Percentiles rank a stretch among this genome's conserved stretches.
These are phyloP conservation scores for Sphaerophoria taeniata DNA, from an alignment of 2,888 invertebrate genomes.

Conservation along the genomic window DNA sequence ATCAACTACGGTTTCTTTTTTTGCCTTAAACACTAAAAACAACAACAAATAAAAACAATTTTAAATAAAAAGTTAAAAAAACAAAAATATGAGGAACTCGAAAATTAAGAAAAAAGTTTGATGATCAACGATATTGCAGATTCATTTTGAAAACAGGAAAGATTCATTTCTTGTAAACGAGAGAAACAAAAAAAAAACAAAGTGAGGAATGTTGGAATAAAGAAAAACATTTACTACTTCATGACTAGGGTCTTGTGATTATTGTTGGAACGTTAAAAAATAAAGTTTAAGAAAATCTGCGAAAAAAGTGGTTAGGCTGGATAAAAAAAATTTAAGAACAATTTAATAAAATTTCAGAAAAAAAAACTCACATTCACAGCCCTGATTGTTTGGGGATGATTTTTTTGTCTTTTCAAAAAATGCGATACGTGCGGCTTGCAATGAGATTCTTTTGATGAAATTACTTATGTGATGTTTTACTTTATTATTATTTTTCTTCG, in stretches of 20 bases:
- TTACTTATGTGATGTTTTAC: conserved; percentile 10
- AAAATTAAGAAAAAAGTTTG: conserved; percentile 6
- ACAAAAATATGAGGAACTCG: conserved; percentile 24
- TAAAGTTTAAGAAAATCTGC: not conserved
- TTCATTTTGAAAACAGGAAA: not conserved
- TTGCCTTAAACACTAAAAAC: conserved; percentile 68
- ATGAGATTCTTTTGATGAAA: conserved; percentile 13
- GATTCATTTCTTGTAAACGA: not conserved
- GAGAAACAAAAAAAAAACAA: not conserved
- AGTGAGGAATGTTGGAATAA: conserved; percentile 47
- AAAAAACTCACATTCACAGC: conserved; percentile 23
- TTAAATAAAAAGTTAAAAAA: conserved; percentile 39
- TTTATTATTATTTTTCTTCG: not conserved
- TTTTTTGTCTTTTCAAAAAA: not conserved
- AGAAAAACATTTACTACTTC: conserved; percentile 28
- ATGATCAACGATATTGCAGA: not conserved
- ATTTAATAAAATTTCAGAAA: not conserved
- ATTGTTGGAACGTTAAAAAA: not conserved
- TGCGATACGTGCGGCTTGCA: conserved; percentile 4
- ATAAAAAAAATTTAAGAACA: not conserved
- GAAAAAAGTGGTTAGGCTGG: no score
- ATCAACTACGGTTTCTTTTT: conserved; percentile 63
- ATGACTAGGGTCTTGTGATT: conserved; percentile 55
- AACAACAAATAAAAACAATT: conserved; percentile 70
- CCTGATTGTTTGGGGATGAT: conserved; percentile 17